A percentile compares a stretch with the other conserved stretches of the same genome.
These are phyloP conservation scores for Indicator indicator DNA, from an alignment of 2,113 vertebrate species.

Conservation along the genomic window DNA sequence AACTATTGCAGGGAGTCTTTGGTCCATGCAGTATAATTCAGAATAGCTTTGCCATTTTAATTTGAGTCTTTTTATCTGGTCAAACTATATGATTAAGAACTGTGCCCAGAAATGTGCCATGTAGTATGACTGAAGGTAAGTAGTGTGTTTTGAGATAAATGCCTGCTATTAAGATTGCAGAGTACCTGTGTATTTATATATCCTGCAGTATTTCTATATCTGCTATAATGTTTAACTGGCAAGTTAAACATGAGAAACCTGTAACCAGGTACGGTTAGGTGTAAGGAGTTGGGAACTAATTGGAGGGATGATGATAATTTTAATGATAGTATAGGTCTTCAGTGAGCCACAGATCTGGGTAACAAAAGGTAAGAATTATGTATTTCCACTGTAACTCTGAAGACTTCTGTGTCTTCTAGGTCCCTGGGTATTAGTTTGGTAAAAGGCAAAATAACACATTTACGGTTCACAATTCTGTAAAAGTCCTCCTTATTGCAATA, in stretches of 20 bases:
- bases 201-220: background rate
- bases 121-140: background rate
- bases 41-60: background rate
- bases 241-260: background rate
- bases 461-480: no score
- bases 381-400: background rate
- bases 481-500: no score
- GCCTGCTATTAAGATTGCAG: background rate
- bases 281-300: background rate
- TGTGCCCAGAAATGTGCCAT: background rate
- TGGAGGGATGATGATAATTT: background rate
- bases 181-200: background rate
- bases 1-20: background rate
- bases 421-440: no score
- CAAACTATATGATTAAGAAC: background rate
- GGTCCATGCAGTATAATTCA: background rate
- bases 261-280: background rate
- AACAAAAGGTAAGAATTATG: background rate
- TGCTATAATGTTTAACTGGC: background rate
- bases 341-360: background rate
- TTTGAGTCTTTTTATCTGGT: background rate
- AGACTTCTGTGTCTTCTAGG: no score
- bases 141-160: background rate
- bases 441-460: no score
- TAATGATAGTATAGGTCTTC: background rate